Percentiles rank a stretch among this genome's conserved stretches.
Evolutionary conservation across 2,888 invertebrate species (phyloP).

Genomic region (Agriopis aurantiaria): DNA sequence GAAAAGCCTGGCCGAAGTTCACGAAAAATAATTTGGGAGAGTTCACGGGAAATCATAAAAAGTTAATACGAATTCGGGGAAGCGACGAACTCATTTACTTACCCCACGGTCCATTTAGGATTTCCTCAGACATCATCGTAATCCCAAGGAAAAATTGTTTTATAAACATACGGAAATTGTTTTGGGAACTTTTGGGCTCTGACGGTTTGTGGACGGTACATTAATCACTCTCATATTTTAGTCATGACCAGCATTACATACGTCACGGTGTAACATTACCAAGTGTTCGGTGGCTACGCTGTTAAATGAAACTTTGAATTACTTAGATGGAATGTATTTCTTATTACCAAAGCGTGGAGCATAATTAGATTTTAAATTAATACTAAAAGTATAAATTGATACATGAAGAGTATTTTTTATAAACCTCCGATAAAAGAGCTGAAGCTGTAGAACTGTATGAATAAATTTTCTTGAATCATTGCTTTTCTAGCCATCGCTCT

Average conservation of each 20-base stretch:
- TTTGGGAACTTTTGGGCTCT: conserved; percentile 11
- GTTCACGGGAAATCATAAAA: conserved; percentile 40
- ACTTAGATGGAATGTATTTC: too few relatives aligned
- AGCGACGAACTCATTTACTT: conserved; percentile 41
- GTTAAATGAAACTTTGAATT: too few relatives aligned
- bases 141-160: conserved; percentile 36
- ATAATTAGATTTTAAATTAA: too few relatives aligned
- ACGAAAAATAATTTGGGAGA: conserved; percentile 38
- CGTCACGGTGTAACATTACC: background rate
- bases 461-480: too few relatives aligned
- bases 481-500: too few relatives aligned
- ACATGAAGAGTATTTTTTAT: too few relatives aligned
- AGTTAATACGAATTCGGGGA: conserved; percentile 40
- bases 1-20: conserved; percentile 35
- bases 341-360: too few relatives aligned
- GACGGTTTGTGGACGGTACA: conserved; percentile 8
- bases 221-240: conserved; percentile 8
- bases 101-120: conserved; percentile 39
- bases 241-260: background rate
- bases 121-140: conserved; percentile 39
- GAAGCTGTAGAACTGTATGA: too few relatives aligned
- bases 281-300: too few relatives aligned
- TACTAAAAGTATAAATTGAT: too few relatives aligned
- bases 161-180: conserved; percentile 30
- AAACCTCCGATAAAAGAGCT: too few relatives aligned